Base-by-base conservation (phyloP, 2,888 invertebrate species). In the Calameuta filiformis region DNA sequence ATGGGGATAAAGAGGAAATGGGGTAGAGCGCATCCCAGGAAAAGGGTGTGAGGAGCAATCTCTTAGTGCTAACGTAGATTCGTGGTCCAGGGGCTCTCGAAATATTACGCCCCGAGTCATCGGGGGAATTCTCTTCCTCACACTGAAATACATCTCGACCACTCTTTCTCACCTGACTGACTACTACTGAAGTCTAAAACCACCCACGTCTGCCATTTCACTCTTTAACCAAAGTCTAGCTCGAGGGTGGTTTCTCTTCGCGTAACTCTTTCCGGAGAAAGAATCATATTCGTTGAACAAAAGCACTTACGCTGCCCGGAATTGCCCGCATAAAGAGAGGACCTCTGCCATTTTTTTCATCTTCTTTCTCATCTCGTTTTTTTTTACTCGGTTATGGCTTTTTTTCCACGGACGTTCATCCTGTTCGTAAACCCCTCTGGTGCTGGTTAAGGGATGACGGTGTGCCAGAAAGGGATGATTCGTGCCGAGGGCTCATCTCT, bases 21-120 rank as follows among this genome's bases (percentile, higher is more conserved):
- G 85, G 83, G 84, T 81, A 82, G 83, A 83, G 78, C 79, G 81
- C 86, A 76, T 79, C 75, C 81, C 78, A 83, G 84, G 80, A 79
- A 81, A 82, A 83, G 82, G 84, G 88, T 87, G 81, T 85, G 87
- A 81, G 87, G 88, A 89, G 89, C 89, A 90, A 90, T 90, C 90
- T 90, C 89, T 90, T 90, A 90, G 89, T 83, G 88, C 87, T 89
- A 90, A 89, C 89, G 90, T 89, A 87, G 88, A 90, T 89, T 89
- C 89, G 89, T 88, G 88, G 88, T 85, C 88, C 87, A 85, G 86
- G 87, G 85, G 88, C 89, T 89, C 87, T 88, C 88, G 85, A 89
- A 90, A 90, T 89, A 90, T 90, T 88, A 88, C 89, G 86, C 87
- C 86, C 31, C 12, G 30, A 15, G 40, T 56, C 40, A 56, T 56